Percentiles rank a stretch among this genome's conserved stretches.
phyloP scores from a whole-genome alignment of 2,888 invertebrate species.

The Platynereis dumerilii region DNA sequence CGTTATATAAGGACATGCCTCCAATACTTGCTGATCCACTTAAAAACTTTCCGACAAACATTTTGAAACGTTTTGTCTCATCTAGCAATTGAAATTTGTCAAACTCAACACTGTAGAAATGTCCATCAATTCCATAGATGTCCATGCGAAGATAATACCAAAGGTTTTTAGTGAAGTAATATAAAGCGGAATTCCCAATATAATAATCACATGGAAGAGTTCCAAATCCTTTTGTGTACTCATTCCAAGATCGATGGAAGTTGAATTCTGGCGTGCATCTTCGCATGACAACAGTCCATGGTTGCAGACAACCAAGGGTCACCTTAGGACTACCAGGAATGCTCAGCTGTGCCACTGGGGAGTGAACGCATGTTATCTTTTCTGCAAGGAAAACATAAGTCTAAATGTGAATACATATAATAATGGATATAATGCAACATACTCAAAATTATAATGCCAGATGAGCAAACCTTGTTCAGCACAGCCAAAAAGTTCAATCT shows the following conservation, averaged over 20 bases:
- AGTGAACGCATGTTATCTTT: background rate
- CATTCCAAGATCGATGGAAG: constrained; percentile 6
- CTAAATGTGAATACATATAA: too few species aligned
- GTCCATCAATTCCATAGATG: background rate
- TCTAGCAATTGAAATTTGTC: background rate
- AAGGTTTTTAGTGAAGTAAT: constrained; percentile 4
- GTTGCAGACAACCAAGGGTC: background rate
- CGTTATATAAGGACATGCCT: background rate
- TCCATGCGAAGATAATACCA: background rate
- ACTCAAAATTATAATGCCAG: background rate
- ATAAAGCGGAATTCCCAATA: background rate
- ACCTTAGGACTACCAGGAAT: background rate
- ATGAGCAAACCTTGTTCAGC: background rate
- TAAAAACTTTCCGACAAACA: background rate
- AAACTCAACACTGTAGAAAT: constrained; percentile 6
- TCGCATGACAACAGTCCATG: constrained; percentile 1
- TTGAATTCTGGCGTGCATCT: background rate
- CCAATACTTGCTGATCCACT: background rate
- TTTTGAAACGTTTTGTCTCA: constrained; percentile 4
- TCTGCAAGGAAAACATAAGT: too few species aligned
- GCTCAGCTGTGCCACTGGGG: background rate
- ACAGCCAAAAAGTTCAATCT: background rate
- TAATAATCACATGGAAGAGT: background rate
- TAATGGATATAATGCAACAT: background rate
- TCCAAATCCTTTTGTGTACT: constrained; percentile 3